Conservation (phyloP, 2,797 vertebrate species). For the Phaenicophaeus curvirostris region DNA sequence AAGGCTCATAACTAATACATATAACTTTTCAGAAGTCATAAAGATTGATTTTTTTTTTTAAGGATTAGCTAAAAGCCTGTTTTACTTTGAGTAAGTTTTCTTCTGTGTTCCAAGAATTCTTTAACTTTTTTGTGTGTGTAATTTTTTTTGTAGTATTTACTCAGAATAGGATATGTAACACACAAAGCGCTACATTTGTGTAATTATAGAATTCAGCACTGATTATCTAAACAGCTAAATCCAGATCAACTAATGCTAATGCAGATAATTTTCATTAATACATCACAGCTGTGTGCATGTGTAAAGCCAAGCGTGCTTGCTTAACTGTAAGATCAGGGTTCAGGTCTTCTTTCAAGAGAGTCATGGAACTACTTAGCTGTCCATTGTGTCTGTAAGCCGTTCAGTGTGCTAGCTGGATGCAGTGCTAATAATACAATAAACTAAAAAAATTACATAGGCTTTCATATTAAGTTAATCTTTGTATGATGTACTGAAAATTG, state of each 20-base stretch:
- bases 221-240: background rate
- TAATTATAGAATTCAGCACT: background rate
- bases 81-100: background rate
- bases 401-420: background rate
- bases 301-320: background rate
- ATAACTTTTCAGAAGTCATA: conserved; percentile 14
- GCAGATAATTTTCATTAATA: background rate
- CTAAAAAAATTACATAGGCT: background rate
- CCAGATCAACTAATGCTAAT: background rate
- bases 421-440: background rate
- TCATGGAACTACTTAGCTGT: background rate
- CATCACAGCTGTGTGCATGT: background rate
- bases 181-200: background rate
- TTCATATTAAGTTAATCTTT: background rate
- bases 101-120: background rate
- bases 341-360: background rate
- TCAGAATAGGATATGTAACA: background rate
- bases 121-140: background rate
- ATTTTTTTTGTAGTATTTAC: background rate
- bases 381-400: background rate
- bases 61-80: background rate
- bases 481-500: background rate
- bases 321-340: background rate
- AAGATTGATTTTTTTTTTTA: conserved; percentile 19
- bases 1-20: conserved; percentile 12